Percentiles rank a stretch among this genome's conserved stretches.
phyloP scores from a whole-genome alignment of 2,797 vertebrate species.

The Miichthys miiuy region DNA sequence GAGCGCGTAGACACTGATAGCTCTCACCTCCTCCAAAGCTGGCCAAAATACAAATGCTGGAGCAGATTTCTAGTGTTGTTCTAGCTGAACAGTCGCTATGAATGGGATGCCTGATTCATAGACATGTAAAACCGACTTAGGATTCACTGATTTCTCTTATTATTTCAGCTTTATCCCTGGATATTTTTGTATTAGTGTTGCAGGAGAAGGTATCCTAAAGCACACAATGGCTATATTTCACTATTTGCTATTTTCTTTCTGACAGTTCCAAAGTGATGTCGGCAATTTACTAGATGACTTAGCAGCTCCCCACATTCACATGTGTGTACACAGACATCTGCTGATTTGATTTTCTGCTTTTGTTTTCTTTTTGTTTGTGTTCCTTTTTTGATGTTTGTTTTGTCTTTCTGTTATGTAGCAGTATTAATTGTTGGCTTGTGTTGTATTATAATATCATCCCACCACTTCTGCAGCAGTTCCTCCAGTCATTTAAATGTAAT shows the following conservation, averaged over 20 bases:
- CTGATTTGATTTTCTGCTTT: slow-evolving; percentile 45
- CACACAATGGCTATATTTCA: not conserved
- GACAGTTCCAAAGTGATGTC: slow-evolving; percentile 35
- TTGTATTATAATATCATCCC: slow-evolving; percentile 34
- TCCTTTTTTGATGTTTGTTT: slow-evolving; percentile 34
- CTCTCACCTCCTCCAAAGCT: slow-evolving; percentile 70
- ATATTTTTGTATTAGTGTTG: slow-evolving; percentile 25
- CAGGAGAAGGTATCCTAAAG: slow-evolving; percentile 19
- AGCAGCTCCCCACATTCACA: slow-evolving; percentile 31
- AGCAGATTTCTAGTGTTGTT: slow-evolving; percentile 49
- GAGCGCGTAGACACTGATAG: slow-evolving; percentile 65
- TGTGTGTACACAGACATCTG: slow-evolving; percentile 31
- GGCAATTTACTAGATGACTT: slow-evolving; percentile 40
- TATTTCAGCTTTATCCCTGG: slow-evolving; percentile 29
- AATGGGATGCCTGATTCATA: slow-evolving; percentile 58
- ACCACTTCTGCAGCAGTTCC: slow-evolving; percentile 27
- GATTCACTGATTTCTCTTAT: slow-evolving; percentile 21
- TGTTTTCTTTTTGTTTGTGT: slow-evolving; percentile 29
- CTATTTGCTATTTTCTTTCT: slow-evolving; percentile 36
- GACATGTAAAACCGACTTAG: slow-evolving; percentile 30
- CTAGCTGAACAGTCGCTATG: slow-evolving; percentile 40
- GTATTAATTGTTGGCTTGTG: slow-evolving; percentile 31
- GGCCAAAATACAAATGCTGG: slow-evolving; percentile 67
- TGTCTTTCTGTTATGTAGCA: slow-evolving; percentile 2
- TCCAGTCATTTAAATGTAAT: slow-evolving; percentile 36